phyloP scores from a whole-genome alignment of 2,113 vertebrate species.

The Pteropus alecto region DNA sequence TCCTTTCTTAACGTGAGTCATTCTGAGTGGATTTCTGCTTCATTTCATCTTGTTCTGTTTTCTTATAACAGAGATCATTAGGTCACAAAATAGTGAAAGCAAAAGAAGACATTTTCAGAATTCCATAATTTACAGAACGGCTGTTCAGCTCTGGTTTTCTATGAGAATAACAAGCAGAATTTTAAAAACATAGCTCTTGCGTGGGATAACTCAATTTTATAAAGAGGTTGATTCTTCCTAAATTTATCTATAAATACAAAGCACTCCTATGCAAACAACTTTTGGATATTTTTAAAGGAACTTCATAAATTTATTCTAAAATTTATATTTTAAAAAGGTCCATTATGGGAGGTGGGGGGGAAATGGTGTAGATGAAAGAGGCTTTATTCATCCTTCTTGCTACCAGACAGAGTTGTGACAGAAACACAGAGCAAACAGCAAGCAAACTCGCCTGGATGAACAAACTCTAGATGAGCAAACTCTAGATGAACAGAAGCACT shows the following conservation, averaged over 20 bases:
- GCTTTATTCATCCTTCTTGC: no score
- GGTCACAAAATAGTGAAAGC: not conserved
- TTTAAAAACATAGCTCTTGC: not conserved
- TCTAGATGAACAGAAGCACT: no score
- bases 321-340: slow-evolving; percentile 11
- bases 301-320: not conserved
- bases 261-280: not conserved
- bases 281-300: not conserved
- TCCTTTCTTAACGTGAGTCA: not conserved
- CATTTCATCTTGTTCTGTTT: not conserved
- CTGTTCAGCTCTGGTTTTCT: not conserved
- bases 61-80: not conserved
- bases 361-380: no score
- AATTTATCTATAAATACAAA: not conserved
- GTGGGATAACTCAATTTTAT: not conserved
- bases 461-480: no score
- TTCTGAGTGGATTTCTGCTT: not conserved
- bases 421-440: no score
- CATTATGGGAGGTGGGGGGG: no score
- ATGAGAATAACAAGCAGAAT: not conserved
- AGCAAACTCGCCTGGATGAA: no score
- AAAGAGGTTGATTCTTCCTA: not conserved
- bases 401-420: no score
- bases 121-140: not conserved
- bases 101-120: not conserved